A percentile compares a stretch with the other conserved stretches of the same genome.
phyloP scores from a whole-genome alignment of 1,140 invertebrate genomes.

The Penaeus indicus region DNA sequence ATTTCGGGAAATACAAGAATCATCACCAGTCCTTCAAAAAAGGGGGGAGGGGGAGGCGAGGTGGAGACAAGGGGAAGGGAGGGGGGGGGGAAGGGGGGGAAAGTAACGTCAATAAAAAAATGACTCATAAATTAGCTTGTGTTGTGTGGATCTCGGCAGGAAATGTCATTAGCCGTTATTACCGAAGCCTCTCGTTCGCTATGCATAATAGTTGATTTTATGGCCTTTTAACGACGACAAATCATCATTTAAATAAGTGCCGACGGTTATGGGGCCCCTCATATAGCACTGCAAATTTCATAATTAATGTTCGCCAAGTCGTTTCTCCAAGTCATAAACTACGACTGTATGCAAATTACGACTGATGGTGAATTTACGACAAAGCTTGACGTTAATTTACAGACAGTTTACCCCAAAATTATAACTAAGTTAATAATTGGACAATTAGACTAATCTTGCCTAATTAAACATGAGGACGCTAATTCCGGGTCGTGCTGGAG shows the following conservation, averaged over 20 bases:
- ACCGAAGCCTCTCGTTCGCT: background rate
- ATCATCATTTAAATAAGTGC: constrained; percentile 45
- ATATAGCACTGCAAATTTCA: constrained; percentile 42
- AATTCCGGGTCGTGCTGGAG: background rate
- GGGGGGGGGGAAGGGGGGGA: no score
- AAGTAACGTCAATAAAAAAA: no score
- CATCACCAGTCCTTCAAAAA: no score
- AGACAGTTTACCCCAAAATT: constrained; percentile 42
- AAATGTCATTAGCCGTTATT: background rate
- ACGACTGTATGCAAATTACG: constrained; percentile 28
- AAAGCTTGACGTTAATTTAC: constrained; percentile 10
- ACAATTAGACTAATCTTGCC: constrained; percentile 33
- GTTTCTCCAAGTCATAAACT: background rate
- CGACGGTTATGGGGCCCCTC: constrained; percentile 11
- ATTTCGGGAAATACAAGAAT: no score
- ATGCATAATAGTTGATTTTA: constrained; percentile 49
- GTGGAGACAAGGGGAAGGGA: no score
- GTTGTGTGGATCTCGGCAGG: background rate
- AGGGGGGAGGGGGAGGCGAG: no score
- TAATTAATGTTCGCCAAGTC: constrained; percentile 24
- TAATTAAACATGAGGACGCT: background rate
- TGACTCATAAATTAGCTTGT: background rate
- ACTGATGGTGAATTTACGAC: constrained; percentile 27
- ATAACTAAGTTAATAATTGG: constrained; percentile 46
- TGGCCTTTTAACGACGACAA: constrained; percentile 37